Evolutionary conservation across 1,140 invertebrate genomes (phyloP).

Genomic region (Drosophila tsacasi): DNA sequence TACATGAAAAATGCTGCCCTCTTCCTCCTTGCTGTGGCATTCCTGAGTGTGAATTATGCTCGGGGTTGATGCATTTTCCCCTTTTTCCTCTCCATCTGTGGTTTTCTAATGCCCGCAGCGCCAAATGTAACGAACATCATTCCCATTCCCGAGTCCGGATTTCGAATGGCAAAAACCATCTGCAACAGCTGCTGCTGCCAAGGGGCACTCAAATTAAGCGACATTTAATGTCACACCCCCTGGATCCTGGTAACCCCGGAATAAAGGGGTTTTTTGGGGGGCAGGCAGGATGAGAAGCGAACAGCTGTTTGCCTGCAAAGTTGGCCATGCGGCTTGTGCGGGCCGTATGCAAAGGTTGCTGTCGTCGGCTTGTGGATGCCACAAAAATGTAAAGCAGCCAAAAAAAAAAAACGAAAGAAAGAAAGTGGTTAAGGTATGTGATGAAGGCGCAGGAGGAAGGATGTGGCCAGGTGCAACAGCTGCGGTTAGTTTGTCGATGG

Average conservation of each 20-base stretch:
- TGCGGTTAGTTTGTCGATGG: conserved; percentile 47
- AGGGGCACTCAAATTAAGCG: conserved; percentile 65
- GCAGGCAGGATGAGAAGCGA: not conserved
- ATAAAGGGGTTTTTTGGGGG: conserved; percentile 2
- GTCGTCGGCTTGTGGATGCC: conserved; percentile 29
- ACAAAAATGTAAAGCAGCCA: conserved; percentile 59
- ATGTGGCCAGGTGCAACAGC: conserved; percentile 62
- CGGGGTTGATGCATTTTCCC: conserved; percentile 27
- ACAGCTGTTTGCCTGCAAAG: conserved; percentile 59
- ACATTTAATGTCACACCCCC: conserved; percentile 59
- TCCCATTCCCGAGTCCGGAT: conserved; percentile 3
- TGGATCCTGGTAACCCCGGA: not conserved
- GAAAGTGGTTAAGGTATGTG: not conserved
- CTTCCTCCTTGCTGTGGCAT: conserved; percentile 6
- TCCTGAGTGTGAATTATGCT: conserved; percentile 40
- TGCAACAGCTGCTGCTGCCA: conserved; percentile 45
- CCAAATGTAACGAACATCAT: conserved; percentile 29
- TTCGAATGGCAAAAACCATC: conserved; percentile 15
- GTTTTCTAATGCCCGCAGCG: conserved; percentile 32
- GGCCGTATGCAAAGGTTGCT: conserved; percentile 46
- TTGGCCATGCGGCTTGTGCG: conserved; percentile 57
- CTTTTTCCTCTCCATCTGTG: conserved; percentile 16
- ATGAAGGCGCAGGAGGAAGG: conserved; percentile 2
- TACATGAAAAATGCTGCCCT: not conserved
- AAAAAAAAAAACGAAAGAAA: conserved; percentile 2